Evolutionary conservation across 2,113 vertebrate genomes (phyloP).

Genomic region (Xenopus laevis): DNA sequence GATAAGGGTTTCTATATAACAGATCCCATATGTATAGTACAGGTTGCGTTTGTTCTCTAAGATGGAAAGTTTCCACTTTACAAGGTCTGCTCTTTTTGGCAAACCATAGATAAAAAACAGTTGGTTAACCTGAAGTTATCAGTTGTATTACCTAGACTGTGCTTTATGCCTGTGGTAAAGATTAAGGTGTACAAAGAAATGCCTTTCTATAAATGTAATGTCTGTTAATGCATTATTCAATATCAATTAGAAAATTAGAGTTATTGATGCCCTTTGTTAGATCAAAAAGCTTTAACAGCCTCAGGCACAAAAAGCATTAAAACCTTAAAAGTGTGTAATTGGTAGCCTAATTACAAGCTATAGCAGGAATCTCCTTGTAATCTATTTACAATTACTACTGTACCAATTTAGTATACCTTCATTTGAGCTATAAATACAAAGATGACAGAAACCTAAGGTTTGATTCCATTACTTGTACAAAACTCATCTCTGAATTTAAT

Average conservation of each 20-base stretch:
- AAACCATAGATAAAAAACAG: neutral
- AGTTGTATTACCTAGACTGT: no score
- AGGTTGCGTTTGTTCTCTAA: no score
- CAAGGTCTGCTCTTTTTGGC: neutral
- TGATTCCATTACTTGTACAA: no score
- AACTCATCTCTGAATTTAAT: no score
- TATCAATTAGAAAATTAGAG: neutral
- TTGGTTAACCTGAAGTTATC: neutral
- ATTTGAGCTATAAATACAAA: neutral
- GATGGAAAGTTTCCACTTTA: neutral
- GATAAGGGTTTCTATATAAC: no score
- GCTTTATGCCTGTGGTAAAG: neutral
- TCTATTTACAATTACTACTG: slow-evolving; percentile 8
- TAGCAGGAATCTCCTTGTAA: slow-evolving; percentile 32
- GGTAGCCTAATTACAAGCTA: slow-evolving; percentile 19
- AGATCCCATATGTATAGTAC: no score
- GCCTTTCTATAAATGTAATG: neutral
- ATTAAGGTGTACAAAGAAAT: neutral
- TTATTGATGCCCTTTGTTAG: slow-evolving; percentile 11
- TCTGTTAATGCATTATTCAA: neutral
- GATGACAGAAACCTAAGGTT: no score
- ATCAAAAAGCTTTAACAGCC: slow-evolving; percentile 8
- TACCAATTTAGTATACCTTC: neutral
- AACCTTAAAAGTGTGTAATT: slow-evolving; percentile 28
- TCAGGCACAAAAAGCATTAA: slow-evolving; percentile 10